phyloP scores from a whole-genome alignment of 2,888 invertebrate species.

The Amorpha juglandis region DNA sequence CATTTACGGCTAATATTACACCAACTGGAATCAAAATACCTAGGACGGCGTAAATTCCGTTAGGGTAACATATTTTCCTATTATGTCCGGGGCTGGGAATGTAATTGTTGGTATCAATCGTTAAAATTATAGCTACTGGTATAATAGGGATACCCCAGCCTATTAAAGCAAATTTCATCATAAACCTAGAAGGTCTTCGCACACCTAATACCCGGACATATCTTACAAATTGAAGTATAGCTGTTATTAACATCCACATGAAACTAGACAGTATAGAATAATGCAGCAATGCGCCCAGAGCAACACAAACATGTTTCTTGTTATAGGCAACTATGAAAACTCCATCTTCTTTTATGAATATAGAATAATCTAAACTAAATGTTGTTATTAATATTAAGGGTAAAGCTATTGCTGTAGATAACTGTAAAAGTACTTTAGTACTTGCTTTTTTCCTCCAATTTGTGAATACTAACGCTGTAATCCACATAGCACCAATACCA shows the following conservation, averaged over 20 bases:
- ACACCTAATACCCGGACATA: slow-evolving; percentile 87
- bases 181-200: slow-evolving; percentile 83
- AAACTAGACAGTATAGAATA: slow-evolving; percentile 88
- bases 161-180: slow-evolving; percentile 84
- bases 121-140: slow-evolving; percentile 78
- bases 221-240: slow-evolving; percentile 87
- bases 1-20: slow-evolving; percentile 79
- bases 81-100: slow-evolving; percentile 54
- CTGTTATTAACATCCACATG: slow-evolving; percentile 89
- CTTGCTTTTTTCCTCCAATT: slow-evolving; percentile 86
- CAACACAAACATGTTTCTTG: slow-evolving; percentile 74
- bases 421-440: slow-evolving; percentile 86
- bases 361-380: slow-evolving; percentile 63
- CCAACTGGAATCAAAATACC: slow-evolving; percentile 82
- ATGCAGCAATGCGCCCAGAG: slow-evolving; percentile 86
- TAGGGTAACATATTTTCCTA: slow-evolving; percentile 81
- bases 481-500: slow-evolving; percentile 83
- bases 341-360: slow-evolving; percentile 55
- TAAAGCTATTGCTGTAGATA: slow-evolving; percentile 85
- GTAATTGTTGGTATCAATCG: slow-evolving; percentile 75
- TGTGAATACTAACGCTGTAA: slow-evolving; percentile 83
- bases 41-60: slow-evolving; percentile 74
- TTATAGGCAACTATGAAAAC: slow-evolving; percentile 48
- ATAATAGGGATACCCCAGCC: slow-evolving; percentile 87
- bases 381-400: slow-evolving; percentile 79